Base-by-base conservation (phyloP, 2,797 vertebrate species). In the Anguilla pacifica region DNA sequence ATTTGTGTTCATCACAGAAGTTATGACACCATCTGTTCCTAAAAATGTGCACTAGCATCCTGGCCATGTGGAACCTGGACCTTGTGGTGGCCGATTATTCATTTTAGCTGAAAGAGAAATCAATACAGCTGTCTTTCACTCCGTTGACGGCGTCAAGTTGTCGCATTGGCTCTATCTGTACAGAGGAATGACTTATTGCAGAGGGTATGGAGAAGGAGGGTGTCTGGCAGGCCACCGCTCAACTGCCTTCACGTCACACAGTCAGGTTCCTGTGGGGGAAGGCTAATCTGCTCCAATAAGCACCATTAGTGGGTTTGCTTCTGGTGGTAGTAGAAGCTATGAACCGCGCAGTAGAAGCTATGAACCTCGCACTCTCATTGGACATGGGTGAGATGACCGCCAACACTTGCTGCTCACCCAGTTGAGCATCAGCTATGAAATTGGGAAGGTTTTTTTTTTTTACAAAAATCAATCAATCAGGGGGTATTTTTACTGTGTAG, bases 101-200 rank as follows among this genome's bases (percentile, higher is more conserved):
- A 51, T 13, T 49, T 25, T 13, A 46, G 46, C 46, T 15, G 46
- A 46, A 51, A 51, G 79, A 82, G 46, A 13, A 15, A 82, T 82
- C 79, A n/a, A 82, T 82, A 82, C 6, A 19, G 43, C 79, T 82
- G 79, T 82, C 79, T 82, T 82, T 82, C 79, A 51, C 46, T 51
- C 43, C 25, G n/a, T 82, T 82, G 79, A 82, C 51, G 43, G 51
- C 6, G 19, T 82, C 79, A 51, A 11, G 19, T 7, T 22, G 46
- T 49, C 13, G 19, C 43, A n/a, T n/a, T n/a, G 77, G 77, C 77
- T 77, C 5, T 9, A 46, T 46, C 39, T 81, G 77, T 22, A 25
- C 35, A 43, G 79, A 82, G 49, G 1, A 51, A 51, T 82, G 22
- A 49, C 51, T 49, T 82, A 51, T 51, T 51, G 39, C 79, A 9